A percentile compares a stretch with the other conserved stretches of the same genome.
phyloP scores from a whole-genome alignment of 1,140 invertebrate genomes.

The Maconellicoccus hirsutus region DNA sequence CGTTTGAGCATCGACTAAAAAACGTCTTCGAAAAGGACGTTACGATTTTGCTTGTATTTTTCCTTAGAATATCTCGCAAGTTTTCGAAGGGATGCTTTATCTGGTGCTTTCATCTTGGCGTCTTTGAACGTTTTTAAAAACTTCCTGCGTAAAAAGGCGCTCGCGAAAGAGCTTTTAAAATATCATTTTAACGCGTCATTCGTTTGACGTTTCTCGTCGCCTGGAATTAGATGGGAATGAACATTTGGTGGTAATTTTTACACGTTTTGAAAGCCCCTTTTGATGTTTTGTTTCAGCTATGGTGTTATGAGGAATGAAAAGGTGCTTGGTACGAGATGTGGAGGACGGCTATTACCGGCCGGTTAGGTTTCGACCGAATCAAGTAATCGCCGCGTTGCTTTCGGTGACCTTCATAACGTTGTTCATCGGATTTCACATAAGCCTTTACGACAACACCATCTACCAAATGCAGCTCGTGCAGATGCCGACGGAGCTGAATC shows the following conservation, averaged over 20 bases:
- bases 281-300: neutral
- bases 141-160: no score
- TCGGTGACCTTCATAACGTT: slow-evolving; percentile 7
- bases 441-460: neutral
- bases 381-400: neutral
- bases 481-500: neutral
- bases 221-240: no score
- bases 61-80: neutral
- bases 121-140: neutral
- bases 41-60: neutral
- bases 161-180: no score
- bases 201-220: no score
- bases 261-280: neutral
- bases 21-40: neutral
- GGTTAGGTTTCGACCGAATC: slow-evolving; percentile 17
- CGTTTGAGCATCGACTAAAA: neutral
- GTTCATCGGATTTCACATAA: slow-evolving; percentile 11
- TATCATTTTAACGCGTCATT: no score
- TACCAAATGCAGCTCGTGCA: neutral
- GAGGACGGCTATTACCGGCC: slow-evolving; percentile 19
- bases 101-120: neutral
- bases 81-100: neutral
- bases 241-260: no score
- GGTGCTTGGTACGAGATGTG: slow-evolving; percentile 6
- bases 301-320: slow-evolving; percentile 18